Conservation (phyloP, 2,888 invertebrate species). For the Notodonta ziczac region DNA sequence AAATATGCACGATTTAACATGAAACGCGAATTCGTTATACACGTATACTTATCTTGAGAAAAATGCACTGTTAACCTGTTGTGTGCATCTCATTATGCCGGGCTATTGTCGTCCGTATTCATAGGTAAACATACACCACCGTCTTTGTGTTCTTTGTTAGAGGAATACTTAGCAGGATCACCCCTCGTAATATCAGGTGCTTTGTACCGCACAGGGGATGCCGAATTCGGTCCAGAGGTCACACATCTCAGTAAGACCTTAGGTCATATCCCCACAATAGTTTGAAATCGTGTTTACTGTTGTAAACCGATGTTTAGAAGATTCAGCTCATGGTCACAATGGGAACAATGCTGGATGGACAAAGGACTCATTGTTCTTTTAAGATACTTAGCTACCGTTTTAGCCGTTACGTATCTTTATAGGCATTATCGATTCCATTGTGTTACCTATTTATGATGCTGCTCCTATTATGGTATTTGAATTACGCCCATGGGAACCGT, state of each 20-base stretch:
- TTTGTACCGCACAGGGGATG: slow-evolving; percentile 60
- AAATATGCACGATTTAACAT: slow-evolving; percentile 81
- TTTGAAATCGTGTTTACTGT: slow-evolving; percentile 68
- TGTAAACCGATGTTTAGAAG: slow-evolving; percentile 66
- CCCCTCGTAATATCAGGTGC: slow-evolving; percentile 74
- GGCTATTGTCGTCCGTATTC: slow-evolving; percentile 78
- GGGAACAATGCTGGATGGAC: slow-evolving; percentile 60
- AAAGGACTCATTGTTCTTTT: slow-evolving; percentile 72
- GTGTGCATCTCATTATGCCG: slow-evolving; percentile 72
- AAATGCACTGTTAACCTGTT: slow-evolving; percentile 78
- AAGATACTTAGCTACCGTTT: slow-evolving; percentile 78
- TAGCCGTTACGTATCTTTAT: slow-evolving; percentile 68
- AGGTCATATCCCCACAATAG: slow-evolving; percentile 73
- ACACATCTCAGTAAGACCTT: slow-evolving; percentile 65
- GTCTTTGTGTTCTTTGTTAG: slow-evolving; percentile 76
- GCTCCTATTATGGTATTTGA: slow-evolving; percentile 64
- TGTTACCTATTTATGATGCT: slow-evolving; percentile 71
- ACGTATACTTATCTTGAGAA: slow-evolving; percentile 79
- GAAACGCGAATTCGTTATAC: slow-evolving; percentile 84
- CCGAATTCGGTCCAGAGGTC: slow-evolving; percentile 73
- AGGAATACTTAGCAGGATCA: slow-evolving; percentile 80
- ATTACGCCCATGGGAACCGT: slow-evolving; percentile 75
- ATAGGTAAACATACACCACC: slow-evolving; percentile 82
- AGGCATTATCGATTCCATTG: slow-evolving; percentile 79
- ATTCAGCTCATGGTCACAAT: slow-evolving; percentile 50